Percentiles rank a stretch among this genome's conserved stretches.
phyloP scores from a whole-genome alignment of 2,888 invertebrate species.

The Pyrgus malvae region DNA sequence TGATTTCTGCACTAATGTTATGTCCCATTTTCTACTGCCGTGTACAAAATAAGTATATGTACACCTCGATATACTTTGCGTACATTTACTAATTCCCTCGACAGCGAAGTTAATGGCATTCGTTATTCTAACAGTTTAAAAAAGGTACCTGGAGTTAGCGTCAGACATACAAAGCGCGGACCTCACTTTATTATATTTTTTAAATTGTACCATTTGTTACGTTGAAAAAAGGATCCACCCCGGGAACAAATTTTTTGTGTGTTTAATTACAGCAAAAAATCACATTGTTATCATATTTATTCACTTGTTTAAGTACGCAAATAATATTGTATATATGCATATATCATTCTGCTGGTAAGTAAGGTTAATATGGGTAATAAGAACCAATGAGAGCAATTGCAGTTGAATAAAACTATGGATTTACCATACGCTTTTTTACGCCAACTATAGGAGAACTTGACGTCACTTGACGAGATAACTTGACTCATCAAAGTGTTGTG shows the following conservation, averaged over 20 bases:
- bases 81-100: not conserved
- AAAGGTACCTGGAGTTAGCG: not conserved
- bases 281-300: not conserved
- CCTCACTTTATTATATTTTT: constrained; percentile 2
- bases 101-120: constrained; percentile 14
- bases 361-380: no score
- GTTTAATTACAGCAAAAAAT: constrained; percentile 14
- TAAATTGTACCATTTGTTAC: constrained; percentile 10
- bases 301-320: not conserved
- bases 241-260: not conserved
- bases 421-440: no score
- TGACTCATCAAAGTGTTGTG: no score
- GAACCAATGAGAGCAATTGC: no score
- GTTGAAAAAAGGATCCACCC: constrained; percentile 1
- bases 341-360: no score
- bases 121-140: constrained; percentile 8
- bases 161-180: not conserved
- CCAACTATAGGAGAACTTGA: no score
- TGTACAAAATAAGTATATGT: not conserved
- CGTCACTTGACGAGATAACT: no score
- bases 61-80: constrained; percentile 1
- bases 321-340: no score
- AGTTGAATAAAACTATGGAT: no score
- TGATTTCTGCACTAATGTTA: constrained; percentile 3
- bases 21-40: constrained; percentile 7